phyloP scores from a whole-genome alignment of 2,888 invertebrate species.

The Troides oblongomaculatus region DNA sequence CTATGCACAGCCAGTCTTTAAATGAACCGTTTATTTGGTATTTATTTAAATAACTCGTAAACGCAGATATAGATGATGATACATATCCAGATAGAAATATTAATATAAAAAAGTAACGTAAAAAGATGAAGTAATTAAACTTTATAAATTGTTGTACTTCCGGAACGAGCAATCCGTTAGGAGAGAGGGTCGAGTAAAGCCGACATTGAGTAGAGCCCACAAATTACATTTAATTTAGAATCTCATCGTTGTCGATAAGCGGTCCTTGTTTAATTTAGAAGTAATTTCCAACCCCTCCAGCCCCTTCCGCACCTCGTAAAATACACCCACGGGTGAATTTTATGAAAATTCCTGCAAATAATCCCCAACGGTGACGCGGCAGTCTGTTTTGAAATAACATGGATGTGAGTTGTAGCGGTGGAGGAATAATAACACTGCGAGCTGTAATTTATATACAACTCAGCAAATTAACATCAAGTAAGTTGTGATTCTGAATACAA shows the following conservation, averaged over 20 bases:
- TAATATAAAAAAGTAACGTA: background rate
- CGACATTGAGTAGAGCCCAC: conserved; percentile 38
- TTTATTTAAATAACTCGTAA: too few relatives aligned
- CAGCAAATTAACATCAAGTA: background rate
- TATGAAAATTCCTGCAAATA: conserved; percentile 28
- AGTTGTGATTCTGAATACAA: background rate
- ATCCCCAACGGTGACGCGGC: conserved; percentile 3
- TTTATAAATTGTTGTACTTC: conserved; percentile 22
- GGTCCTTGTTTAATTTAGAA: conserved; percentile 53
- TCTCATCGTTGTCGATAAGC: conserved; percentile 47
- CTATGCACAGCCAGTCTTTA: too few relatives aligned
- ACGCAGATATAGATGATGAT: too few relatives aligned
- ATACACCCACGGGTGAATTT: conserved; percentile 37
- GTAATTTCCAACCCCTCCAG: conserved; percentile 40
- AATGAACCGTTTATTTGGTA: too few relatives aligned
- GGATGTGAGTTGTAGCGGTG: background rate
- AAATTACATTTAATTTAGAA: conserved; percentile 59
- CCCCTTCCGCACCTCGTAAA: conserved; percentile 13
- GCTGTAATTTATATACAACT: background rate
- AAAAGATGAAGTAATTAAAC: background rate
- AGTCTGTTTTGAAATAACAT: conserved; percentile 54
- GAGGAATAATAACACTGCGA: conserved; percentile 9
- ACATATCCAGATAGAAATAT: background rate
- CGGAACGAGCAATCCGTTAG: conserved; percentile 8
- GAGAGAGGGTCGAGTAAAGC: conserved; percentile 22